A percentile compares a stretch with the other conserved stretches of the same genome.
Conservation (phyloP, 1,140 invertebrate species). For the Drosophila repleta region DNA sequence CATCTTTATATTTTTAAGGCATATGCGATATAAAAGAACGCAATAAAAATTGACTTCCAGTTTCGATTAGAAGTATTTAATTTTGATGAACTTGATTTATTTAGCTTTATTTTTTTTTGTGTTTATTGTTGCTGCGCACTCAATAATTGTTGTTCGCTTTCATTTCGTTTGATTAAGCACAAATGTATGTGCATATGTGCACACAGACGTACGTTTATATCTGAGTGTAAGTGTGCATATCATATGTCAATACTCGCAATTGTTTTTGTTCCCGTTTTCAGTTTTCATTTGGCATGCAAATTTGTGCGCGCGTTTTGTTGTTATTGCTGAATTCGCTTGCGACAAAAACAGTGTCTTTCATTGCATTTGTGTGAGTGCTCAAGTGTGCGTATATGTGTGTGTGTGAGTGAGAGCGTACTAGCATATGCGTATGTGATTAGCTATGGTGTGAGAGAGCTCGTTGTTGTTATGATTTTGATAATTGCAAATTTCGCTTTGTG, state of each 20-base stretch:
- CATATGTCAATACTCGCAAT: slow-evolving; percentile 35
- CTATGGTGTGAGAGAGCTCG: slow-evolving; percentile 41
- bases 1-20: background rate
- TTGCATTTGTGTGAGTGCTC: slow-evolving; percentile 9
- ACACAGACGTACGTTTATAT: background rate
- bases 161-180: slow-evolving; percentile 23
- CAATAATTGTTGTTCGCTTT: slow-evolving; percentile 49
- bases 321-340: slow-evolving; percentile 45
- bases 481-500: slow-evolving; percentile 64
- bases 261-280: slow-evolving; percentile 48
- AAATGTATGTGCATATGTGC: background rate
- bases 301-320: slow-evolving; percentile 44
- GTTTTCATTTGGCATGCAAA: slow-evolving; percentile 65
- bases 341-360: slow-evolving; percentile 24
- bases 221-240: background rate
- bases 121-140: slow-evolving; percentile 34
- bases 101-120: slow-evolving; percentile 4
- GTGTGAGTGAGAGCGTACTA: no score
- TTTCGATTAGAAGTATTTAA: background rate
- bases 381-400: slow-evolving; percentile 4
- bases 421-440: slow-evolving; percentile 16
- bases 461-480: slow-evolving; percentile 57
- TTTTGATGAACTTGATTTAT: slow-evolving; percentile 1
- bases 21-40: background rate
- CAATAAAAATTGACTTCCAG: background rate